phyloP scores from a whole-genome alignment of 2,888 invertebrate species.

The Cephalotes varians region DNA sequence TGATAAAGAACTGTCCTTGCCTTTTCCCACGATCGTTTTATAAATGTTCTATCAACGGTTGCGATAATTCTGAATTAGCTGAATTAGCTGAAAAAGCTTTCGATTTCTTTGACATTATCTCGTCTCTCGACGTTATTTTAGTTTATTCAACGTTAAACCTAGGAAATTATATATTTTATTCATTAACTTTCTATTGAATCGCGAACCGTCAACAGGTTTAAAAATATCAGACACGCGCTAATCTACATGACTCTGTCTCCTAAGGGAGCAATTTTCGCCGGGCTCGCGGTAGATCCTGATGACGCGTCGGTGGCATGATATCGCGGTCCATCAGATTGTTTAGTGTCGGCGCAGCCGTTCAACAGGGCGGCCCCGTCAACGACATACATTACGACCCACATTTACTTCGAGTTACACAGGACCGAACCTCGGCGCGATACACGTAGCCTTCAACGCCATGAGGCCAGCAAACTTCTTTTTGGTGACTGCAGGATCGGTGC shows the following conservation, averaged over 20 bases:
- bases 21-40: conserved; percentile 8
- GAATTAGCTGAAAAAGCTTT: conserved; percentile 18
- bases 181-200: conserved; percentile 50
- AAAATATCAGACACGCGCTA: conserved; percentile 30
- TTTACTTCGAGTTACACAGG: conserved; percentile 76
- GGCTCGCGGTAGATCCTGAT: conserved; percentile 65
- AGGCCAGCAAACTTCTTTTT: conserved; percentile 56
- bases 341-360: conserved; percentile 82
- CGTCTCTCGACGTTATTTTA: conserved; percentile 6
- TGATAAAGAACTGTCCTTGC: conserved; percentile 22
- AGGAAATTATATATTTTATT: conserved; percentile 22
- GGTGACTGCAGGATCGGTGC: conserved; percentile 66
- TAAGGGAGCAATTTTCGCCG: conserved; percentile 59
- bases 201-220: conserved; percentile 8
- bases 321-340: conserved; percentile 83
- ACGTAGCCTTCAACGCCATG: conserved; percentile 33
- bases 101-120: conserved; percentile 35
- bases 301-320: conserved; percentile 82
- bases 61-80: conserved; percentile 43
- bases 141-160: conserved; percentile 34
- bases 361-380: conserved; percentile 83
- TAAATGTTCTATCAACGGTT: conserved; percentile 38
- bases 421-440: conserved; percentile 58
- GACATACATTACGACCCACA: conserved; percentile 82
- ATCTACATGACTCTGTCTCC: conserved; percentile 30